Percentiles rank a stretch among this genome's conserved stretches.
Evolutionary conservation across 2,888 invertebrate genomes (phyloP).

Genomic region (Hofmannophila pseudospretella): DNA sequence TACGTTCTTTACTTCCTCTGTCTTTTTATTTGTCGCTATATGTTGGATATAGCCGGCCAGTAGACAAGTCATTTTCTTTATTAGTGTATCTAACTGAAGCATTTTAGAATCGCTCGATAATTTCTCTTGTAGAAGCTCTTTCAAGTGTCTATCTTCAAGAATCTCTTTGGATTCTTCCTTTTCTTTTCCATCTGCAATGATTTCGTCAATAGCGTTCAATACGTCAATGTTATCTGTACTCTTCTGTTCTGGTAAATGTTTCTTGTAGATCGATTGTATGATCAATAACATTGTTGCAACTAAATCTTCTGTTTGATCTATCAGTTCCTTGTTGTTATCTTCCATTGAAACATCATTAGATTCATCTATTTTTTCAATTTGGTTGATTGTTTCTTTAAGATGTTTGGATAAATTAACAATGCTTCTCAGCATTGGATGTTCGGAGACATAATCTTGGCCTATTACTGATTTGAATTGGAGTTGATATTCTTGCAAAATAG

Average conservation of each 20-base stretch:
- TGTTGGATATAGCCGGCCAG: constrained; percentile 59
- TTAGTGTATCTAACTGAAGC: constrained; percentile 74
- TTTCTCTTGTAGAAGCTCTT: constrained; percentile 80
- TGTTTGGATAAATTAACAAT: constrained; percentile 40
- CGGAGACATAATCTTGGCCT: constrained; percentile 24
- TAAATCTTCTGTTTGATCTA: constrained; percentile 52
- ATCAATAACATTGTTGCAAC: constrained; percentile 50
- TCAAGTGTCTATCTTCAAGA: constrained; percentile 81
- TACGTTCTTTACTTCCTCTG: constrained; percentile 42
- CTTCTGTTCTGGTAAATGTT: constrained; percentile 46
- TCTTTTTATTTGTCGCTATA: constrained; percentile 34
- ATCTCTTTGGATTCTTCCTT: constrained; percentile 69
- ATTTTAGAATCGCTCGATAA: constrained; percentile 78
- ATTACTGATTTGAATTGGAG: constrained; percentile 38
- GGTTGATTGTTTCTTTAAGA: constrained; percentile 32
- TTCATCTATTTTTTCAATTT: constrained; percentile 38
- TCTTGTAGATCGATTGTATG: constrained; percentile 60
- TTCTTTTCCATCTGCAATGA: constrained; percentile 47
- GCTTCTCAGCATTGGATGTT: constrained; percentile 54
- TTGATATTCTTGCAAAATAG: constrained; percentile 45
- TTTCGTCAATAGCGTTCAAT: constrained; percentile 52
- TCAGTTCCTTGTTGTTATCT: constrained; percentile 24
- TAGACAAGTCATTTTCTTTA: constrained; percentile 56
- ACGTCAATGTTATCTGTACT: constrained; percentile 43
- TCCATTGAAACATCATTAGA: constrained; percentile 33